phyloP scores from a whole-genome alignment of 2,113 vertebrate species.

The Mustelus asterias region DNA sequence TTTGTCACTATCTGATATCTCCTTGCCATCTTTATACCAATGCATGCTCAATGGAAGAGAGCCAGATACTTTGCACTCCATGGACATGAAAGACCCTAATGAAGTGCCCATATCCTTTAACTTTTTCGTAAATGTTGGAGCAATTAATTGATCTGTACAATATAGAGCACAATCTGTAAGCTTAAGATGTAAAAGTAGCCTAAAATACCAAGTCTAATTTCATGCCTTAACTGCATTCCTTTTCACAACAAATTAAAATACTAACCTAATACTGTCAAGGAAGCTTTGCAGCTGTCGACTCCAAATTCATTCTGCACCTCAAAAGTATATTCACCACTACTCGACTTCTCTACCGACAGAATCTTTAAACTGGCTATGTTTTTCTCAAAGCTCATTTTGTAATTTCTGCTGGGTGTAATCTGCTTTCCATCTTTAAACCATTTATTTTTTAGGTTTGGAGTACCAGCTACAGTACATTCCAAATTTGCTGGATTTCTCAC shows the following conservation, averaged over 20 bases:
- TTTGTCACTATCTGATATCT: slow-evolving; percentile 78
- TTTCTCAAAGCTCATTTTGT: slow-evolving; percentile 83
- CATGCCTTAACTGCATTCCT: slow-evolving; percentile 19
- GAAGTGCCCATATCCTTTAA: slow-evolving; percentile 78
- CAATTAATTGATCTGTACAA: slow-evolving; percentile 84
- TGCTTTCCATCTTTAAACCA: slow-evolving; percentile 89
- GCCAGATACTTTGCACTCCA: slow-evolving; percentile 87
- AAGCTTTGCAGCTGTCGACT: slow-evolving; percentile 76
- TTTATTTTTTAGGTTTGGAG: slow-evolving; percentile 85
- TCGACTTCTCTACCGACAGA: slow-evolving; percentile 75
- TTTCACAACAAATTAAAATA: slow-evolving; percentile 46
- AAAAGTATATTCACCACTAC: slow-evolving; percentile 83
- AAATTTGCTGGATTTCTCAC: slow-evolving; percentile 85
- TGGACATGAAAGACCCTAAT: slow-evolving; percentile 76
- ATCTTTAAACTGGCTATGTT: slow-evolving; percentile 85
- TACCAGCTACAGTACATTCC: slow-evolving; percentile 84
- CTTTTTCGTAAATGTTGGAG: slow-evolving; percentile 86
- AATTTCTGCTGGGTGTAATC: slow-evolving; percentile 82
- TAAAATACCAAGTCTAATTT: neutral
- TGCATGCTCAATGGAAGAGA: slow-evolving; percentile 87
- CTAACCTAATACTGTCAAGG: slow-evolving; percentile 83
- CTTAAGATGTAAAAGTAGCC: neutral
- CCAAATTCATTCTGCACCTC: slow-evolving; percentile 90
- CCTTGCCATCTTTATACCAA: slow-evolving; percentile 86
- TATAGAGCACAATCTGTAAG: slow-evolving; percentile 43